A percentile compares a stretch with the other conserved stretches of the same genome.
Conservation (phyloP, 2,888 invertebrate genomes). For the Notocelia uddmanniana region DNA sequence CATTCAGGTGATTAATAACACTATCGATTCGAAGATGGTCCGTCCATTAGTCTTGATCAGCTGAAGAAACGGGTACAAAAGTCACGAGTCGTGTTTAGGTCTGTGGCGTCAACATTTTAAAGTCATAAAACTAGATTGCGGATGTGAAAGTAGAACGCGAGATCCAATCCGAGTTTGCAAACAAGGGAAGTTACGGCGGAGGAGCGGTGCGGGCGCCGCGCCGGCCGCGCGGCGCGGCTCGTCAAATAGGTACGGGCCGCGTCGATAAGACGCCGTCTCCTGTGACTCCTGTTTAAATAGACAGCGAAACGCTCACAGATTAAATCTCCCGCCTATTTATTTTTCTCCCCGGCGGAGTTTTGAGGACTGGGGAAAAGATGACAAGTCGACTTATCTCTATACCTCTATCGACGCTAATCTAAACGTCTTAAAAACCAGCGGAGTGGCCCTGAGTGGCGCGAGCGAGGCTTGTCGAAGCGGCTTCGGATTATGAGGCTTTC, state of each 20-base stretch:
- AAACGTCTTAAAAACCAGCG: conserved; percentile 72
- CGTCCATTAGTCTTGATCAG: conserved; percentile 56
- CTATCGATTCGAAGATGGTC: conserved; percentile 51
- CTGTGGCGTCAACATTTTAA: conserved; percentile 75
- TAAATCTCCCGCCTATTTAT: conserved; percentile 79
- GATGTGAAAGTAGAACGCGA: conserved; percentile 82
- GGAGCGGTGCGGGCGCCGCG: conserved; percentile 63
- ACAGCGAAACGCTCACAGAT: conserved; percentile 80
- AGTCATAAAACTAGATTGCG: conserved; percentile 84
- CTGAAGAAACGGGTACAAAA: conserved; percentile 55
- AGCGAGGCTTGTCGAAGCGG: conserved; percentile 53
- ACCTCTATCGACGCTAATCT: conserved; percentile 70
- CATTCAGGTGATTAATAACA: conserved; percentile 47
- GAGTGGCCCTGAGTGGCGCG: conserved; percentile 18
- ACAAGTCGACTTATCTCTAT: conserved; percentile 75
- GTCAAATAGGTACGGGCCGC: conserved; percentile 77
- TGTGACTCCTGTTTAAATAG: conserved; percentile 83
- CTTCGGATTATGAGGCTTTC: conserved; percentile 78
- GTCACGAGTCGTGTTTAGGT: conserved; percentile 64
- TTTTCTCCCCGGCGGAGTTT: conserved; percentile 71
- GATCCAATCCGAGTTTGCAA: conserved; percentile 85
- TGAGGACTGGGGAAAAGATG: conserved; percentile 66
- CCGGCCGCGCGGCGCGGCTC: conserved; percentile 60
- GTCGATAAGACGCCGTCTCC: conserved; percentile 81
- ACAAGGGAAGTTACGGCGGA: conserved; percentile 81